Evolutionary conservation across 2,797 vertebrate genomes (phyloP).

Genomic region (Paguma larvata): DNA sequence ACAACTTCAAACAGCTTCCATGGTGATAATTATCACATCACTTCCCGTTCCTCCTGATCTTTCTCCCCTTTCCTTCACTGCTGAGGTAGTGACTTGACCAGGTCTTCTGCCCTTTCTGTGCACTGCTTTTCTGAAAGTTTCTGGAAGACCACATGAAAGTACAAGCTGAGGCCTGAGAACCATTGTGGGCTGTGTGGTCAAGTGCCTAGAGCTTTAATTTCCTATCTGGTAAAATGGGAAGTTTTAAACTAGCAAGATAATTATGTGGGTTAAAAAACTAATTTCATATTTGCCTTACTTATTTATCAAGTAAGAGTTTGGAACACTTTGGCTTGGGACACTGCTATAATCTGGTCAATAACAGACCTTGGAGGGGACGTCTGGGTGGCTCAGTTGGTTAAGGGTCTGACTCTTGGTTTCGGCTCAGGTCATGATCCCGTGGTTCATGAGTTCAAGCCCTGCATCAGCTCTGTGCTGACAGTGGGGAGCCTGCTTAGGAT

Average conservation of each 20-base stretch:
- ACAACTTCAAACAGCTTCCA: not conserved
- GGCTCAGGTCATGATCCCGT: too few species aligned
- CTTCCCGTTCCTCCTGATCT: not conserved
- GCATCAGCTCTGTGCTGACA: too few species aligned
- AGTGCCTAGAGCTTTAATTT: not conserved
- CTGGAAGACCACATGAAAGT: not conserved
- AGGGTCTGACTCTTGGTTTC: too few species aligned
- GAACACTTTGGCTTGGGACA: not conserved
- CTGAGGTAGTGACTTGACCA: not conserved
- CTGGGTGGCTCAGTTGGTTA: too few species aligned
- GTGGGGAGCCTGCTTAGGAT: too few species aligned
- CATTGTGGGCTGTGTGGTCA: not conserved
- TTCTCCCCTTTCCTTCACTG: not conserved
- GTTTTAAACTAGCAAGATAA: conserved; percentile 7
- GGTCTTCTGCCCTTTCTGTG: not conserved
- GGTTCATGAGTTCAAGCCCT: too few species aligned
- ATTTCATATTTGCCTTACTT: not conserved
- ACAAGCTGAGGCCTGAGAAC: not conserved
- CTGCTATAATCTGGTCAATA: not conserved
- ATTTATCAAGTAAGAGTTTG: not conserved
- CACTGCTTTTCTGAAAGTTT: not conserved
- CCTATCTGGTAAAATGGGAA: conserved; percentile 12
- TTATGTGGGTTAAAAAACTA: not conserved
- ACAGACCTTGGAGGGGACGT: not conserved
- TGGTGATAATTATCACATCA: not conserved